Base-by-base conservation (phyloP, 2,113 vertebrate genomes). In the Terrapene triunguis region DNA sequence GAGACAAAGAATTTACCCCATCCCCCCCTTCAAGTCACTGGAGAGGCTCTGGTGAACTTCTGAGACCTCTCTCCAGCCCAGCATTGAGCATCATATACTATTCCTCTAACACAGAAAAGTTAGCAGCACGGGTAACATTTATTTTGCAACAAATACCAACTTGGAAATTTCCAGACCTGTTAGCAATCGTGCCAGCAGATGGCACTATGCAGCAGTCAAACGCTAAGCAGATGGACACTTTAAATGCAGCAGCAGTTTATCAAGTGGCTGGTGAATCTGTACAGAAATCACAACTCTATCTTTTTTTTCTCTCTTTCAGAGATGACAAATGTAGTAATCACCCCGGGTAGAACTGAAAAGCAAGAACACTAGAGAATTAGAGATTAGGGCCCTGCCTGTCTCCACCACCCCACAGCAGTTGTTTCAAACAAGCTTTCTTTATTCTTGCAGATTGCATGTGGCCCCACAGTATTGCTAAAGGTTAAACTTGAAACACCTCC, bases 111-210 rank as follows among this genome's bases (percentile, higher is more conserved):
- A 22, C 4, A 1, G 24, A 47, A 11, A 79, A 85, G 38, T 0
- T 4, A 1, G 1, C 57, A 1, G 17, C 8, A 21, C 8, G 11
- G 47, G 57, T 54, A 85, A 48, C 38, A 5, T 8, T 19, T 51
- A 21, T 29, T 69, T 86, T 51, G 8, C 1, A 48, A 35, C 10
- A 0, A 10, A 5, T 1, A 3, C 1, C 11, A 0, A 29, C 10
- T 4, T 89, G 97, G 97, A 97, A 98, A 97, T 97, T 97, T 98
- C 98, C 98, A 93, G 13, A 29, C 7, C 17, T 1, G 1, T 44
- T 50, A 1, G 19, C 5, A 5, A 4, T 0, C 1, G 1, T 24
- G 69, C 93, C 98, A 94, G 94, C 91, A 98, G 98, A 91, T 98
- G 98, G 98, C 94, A 93, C 92, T 98, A 94, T 95, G 69, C 92